Evolutionary conservation across 2,888 invertebrate species (phyloP).

Genomic region (Tenthredo amoena): DNA sequence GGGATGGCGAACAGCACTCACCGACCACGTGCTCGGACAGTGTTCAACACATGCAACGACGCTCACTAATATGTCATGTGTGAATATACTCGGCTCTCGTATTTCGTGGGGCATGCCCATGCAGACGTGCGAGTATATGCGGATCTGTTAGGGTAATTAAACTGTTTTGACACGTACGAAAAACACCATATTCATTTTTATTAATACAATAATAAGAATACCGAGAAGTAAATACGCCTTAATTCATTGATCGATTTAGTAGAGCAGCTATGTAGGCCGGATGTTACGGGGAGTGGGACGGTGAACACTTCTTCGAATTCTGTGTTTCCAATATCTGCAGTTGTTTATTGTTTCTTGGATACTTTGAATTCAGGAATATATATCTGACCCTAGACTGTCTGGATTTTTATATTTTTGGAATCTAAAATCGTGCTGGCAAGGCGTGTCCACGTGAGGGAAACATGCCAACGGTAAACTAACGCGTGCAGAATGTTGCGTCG

Average conservation of each 20-base stretch:
- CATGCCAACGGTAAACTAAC: slow-evolving; percentile 18
- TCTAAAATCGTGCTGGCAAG: background rate
- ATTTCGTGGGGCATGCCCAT: background rate
- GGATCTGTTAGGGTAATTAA: slow-evolving; percentile 4
- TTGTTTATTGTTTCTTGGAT: background rate
- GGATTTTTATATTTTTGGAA: slow-evolving; percentile 3
- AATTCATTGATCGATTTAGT: background rate
- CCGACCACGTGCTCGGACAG: background rate
- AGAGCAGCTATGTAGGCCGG: background rate
- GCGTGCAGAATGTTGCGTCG: background rate
- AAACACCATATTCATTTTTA: background rate
- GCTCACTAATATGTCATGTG: background rate
- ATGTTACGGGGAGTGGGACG: background rate
- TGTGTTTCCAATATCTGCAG: background rate
- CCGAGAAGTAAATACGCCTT: background rate
- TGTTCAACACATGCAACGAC: background rate
- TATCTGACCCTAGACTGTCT: background rate
- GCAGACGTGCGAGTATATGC: background rate
- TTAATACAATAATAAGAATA: background rate
- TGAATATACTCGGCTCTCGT: background rate
- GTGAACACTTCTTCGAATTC: background rate
- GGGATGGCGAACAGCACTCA: slow-evolving; percentile 8
- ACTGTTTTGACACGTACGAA: slow-evolving; percentile 19
- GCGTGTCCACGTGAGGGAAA: background rate
- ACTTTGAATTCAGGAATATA: background rate